These are phyloP conservation scores for Pandemis cinnamomeana DNA, from an alignment of 2,888 invertebrate genomes.

Conservation along the genomic window DNA sequence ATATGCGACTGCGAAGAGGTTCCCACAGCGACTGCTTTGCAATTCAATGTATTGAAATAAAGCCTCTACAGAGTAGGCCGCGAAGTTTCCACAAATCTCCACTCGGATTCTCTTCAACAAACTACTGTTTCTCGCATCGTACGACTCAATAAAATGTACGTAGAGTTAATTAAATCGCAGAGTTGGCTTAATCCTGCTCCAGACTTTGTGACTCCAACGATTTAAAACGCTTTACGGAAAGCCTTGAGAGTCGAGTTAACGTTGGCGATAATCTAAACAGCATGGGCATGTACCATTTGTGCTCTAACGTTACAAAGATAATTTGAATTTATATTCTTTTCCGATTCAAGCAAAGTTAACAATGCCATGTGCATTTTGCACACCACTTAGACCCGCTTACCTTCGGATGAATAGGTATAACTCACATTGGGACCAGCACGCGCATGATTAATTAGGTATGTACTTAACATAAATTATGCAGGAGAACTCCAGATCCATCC, in stretches of 20 bases:
- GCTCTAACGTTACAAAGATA: not conserved
- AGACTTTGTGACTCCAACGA: conserved; percentile 23
- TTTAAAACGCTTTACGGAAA: conserved; percentile 16
- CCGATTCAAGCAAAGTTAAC: not conserved
- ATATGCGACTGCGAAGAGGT: conserved; percentile 21
- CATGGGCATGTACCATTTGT: not conserved
- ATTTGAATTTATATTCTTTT: not conserved
- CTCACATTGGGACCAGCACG: conserved; percentile 17
- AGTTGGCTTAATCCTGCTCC: conserved; percentile 24
- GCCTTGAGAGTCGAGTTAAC: conserved; percentile 4
- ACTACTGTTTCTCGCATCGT: conserved; percentile 38
- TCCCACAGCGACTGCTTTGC: conserved; percentile 56
- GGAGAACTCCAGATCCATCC: conserved; percentile 33
- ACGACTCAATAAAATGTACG: conserved; percentile 38
- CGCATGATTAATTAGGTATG: conserved; percentile 36
- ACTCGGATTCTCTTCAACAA: conserved; percentile 30
- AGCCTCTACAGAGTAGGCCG: conserved; percentile 42
- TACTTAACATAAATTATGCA: conserved; percentile 40
- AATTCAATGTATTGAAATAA: conserved; percentile 61
- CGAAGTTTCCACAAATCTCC: conserved; percentile 35
- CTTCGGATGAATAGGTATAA: conserved; percentile 4
- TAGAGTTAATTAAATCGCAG: conserved; percentile 32
- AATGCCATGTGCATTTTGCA: conserved; percentile 21
- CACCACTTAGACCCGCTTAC: conserved; percentile 6
- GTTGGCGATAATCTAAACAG: not conserved